phyloP scores from a whole-genome alignment of 2,888 invertebrate genomes.

The Eupithecia exiguata region DNA sequence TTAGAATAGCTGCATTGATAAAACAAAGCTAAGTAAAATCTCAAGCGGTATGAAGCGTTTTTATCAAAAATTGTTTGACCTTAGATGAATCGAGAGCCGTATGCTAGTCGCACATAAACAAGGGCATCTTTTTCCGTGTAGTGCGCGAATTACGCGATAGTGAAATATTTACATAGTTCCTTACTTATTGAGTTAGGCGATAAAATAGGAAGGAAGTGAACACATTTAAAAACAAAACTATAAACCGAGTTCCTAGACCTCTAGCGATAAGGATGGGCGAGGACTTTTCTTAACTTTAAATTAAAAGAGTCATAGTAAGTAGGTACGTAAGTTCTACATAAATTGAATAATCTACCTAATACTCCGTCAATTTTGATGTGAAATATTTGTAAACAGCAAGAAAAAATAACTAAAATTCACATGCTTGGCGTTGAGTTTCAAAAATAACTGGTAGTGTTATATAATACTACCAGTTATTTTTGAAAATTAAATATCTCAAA shows the following conservation, averaged over 20 bases:
- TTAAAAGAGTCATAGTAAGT: neutral
- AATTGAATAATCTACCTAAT: neutral
- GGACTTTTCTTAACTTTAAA: neutral
- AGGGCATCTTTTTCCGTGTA: neutral
- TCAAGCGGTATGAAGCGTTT: too few species aligned
- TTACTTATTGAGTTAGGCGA: neutral
- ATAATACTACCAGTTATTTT: too few species aligned
- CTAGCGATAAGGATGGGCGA: neutral
- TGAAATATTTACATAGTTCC: neutral
- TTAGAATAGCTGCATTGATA: too few species aligned
- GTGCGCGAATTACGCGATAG: neutral
- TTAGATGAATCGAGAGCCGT: neutral
- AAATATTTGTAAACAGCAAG: neutral
- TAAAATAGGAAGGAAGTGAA: slow-evolving; percentile 8
- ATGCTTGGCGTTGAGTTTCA: too few species aligned
- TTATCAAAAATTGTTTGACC: too few species aligned
- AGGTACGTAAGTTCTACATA: too few species aligned
- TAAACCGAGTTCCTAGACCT: slow-evolving; percentile 2
- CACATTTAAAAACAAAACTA: neutral
- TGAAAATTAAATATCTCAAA: too few species aligned
- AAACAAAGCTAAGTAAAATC: too few species aligned
- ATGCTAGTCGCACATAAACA: neutral
- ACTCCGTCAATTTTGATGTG: neutral
- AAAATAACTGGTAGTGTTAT: too few species aligned
- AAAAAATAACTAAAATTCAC: neutral